Evolutionary conservation across 2,797 vertebrate species (phyloP).

Genomic region (Acanthopagrus latus): DNA sequence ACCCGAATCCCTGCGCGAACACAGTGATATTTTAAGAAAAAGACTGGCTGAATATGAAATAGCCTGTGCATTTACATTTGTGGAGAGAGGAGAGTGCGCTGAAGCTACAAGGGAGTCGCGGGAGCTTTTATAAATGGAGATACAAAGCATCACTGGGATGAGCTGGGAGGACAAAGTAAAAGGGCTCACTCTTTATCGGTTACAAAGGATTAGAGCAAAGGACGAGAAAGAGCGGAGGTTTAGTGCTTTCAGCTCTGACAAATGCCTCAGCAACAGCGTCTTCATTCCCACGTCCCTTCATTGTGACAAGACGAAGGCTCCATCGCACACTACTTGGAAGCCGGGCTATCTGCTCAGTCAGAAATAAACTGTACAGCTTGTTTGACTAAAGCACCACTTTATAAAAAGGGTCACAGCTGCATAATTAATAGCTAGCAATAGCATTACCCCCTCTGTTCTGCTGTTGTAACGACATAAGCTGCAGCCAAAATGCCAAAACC

Average conservation of each 20-base stretch:
- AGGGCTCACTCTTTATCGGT: slow-evolving; percentile 40
- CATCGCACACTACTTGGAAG: slow-evolving; percentile 15
- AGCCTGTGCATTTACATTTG: slow-evolving; percentile 18
- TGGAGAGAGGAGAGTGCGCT: slow-evolving; percentile 31
- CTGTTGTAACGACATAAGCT: slow-evolving; percentile 13
- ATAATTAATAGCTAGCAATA: slow-evolving; percentile 43
- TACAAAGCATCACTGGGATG: slow-evolving; percentile 39
- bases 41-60: slow-evolving; percentile 15
- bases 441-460: slow-evolving; percentile 1
- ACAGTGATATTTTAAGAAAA: slow-evolving; percentile 14
- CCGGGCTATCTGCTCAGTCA: slow-evolving; percentile 10
- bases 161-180: slow-evolving; percentile 40
- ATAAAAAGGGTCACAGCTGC: slow-evolving; percentile 50
- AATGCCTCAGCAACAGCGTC: slow-evolving; percentile 31
- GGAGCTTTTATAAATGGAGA: slow-evolving; percentile 42
- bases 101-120: slow-evolving; percentile 11
- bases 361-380: slow-evolving; percentile 37
- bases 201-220: slow-evolving; percentile 49
- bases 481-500: slow-evolving; percentile 16
- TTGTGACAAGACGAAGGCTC: slow-evolving; percentile 8
- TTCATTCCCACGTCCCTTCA: not conserved
- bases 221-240: slow-evolving; percentile 6
- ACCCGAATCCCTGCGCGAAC: slow-evolving; percentile 16
- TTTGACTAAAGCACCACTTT: slow-evolving; percentile 30
- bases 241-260: slow-evolving; percentile 32